Percentiles rank a stretch among this genome's conserved stretches.
phyloP scores from a whole-genome alignment of 2,797 vertebrate genomes.

The Macropus fuliginosus region DNA sequence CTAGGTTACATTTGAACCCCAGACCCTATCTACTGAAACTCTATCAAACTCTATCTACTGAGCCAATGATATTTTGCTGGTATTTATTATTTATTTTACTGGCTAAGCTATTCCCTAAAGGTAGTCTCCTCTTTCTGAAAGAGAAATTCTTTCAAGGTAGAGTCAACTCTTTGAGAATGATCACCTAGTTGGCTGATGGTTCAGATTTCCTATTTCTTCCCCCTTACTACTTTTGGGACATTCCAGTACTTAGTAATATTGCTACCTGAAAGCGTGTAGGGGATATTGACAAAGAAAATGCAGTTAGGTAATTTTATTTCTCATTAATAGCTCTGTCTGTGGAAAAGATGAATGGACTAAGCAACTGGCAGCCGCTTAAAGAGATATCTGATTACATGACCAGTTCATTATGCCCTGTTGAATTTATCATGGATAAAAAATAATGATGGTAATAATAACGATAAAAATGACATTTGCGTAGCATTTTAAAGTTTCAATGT shows the following conservation, averaged over 20 bases:
- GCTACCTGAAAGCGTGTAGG: neutral
- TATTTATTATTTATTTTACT: neutral
- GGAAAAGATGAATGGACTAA: constrained; percentile 15
- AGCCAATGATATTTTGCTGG: neutral
- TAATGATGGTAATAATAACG: neutral
- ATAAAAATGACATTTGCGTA: neutral
- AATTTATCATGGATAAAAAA: neutral
- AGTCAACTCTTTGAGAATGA: neutral
- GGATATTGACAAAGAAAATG: neutral
- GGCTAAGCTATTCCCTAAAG: neutral
- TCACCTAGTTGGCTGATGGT: neutral
- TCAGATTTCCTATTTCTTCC: too few relatives aligned
- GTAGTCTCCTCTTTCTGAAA: constrained; percentile 3
- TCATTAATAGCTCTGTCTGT: constrained; percentile 20
- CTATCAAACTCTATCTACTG: neutral
- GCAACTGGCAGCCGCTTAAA: constrained; percentile 18
- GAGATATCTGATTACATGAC: neutral
- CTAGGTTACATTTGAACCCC: neutral
- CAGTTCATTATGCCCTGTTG: constrained; percentile 17
- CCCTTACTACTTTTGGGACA: neutral
- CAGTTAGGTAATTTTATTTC: neutral
- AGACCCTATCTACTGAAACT: neutral
- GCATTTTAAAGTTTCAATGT: neutral
- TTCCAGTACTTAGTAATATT: neutral
- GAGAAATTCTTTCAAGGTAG: neutral